phyloP scores from a whole-genome alignment of 1,140 invertebrate genomes.

The Phymorhynchus buccinoides region DNA sequence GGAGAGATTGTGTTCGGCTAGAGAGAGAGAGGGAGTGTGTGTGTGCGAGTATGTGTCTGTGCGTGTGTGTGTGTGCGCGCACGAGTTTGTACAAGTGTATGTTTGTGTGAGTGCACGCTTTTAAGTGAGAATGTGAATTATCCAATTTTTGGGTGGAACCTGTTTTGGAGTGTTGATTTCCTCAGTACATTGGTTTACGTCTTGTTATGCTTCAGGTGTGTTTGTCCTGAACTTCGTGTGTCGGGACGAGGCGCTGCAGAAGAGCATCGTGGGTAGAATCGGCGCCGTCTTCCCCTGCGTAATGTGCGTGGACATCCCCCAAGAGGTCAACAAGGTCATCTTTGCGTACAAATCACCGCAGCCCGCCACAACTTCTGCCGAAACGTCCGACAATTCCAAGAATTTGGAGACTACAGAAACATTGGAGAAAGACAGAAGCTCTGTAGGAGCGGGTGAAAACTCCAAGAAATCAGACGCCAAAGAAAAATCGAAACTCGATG shows the following conservation, averaged over 20 bases:
- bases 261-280: slow-evolving; percentile 78
- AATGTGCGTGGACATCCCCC: slow-evolving; percentile 80
- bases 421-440: too few relatives aligned
- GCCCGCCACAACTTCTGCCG: neutral
- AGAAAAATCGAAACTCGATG: too few relatives aligned
- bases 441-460: too few relatives aligned
- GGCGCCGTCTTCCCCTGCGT: slow-evolving; percentile 80
- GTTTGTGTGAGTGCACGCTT: too few relatives aligned
- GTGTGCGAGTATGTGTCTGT: too few relatives aligned
- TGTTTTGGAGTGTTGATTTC: neutral
- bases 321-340: slow-evolving; percentile 82
- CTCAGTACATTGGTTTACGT: neutral
- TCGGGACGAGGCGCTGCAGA: slow-evolving; percentile 80
- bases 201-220: slow-evolving; percentile 77
- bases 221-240: slow-evolving; percentile 90
- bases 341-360: slow-evolving; percentile 19
- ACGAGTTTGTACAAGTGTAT: too few relatives aligned
- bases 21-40: too few relatives aligned
- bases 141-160: too few relatives aligned
- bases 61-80: too few relatives aligned
- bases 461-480: neutral
- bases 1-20: too few relatives aligned
- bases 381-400: neutral
- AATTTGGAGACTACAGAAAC: neutral
- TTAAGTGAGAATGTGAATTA: too few relatives aligned